These are phyloP conservation scores for Nannoperca australis DNA, from an alignment of 2,797 vertebrate species.

Conservation along the genomic window DNA sequence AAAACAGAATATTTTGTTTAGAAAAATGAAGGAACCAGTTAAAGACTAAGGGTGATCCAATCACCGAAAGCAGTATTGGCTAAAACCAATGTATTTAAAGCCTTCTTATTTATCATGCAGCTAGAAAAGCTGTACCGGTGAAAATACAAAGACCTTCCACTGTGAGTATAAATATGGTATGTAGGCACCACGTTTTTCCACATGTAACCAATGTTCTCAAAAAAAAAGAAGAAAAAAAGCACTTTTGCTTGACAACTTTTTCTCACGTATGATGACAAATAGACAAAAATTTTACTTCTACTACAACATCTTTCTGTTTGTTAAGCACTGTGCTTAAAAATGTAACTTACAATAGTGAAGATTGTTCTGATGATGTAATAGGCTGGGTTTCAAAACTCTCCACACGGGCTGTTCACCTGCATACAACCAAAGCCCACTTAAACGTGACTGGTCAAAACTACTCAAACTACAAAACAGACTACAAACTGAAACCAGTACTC, in stretches of 20 bases:
- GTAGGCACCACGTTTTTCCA: background rate
- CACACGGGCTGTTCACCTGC: too few relatives aligned
- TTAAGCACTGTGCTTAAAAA: background rate
- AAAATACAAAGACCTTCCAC: background rate
- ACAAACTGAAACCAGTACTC: too few relatives aligned
- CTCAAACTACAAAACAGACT: too few relatives aligned
- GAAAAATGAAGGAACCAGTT: background rate
- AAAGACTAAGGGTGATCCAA: too few relatives aligned
- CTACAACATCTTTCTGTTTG: background rate
- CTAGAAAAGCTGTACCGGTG: too few relatives aligned
- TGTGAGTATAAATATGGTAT: conserved; percentile 1
- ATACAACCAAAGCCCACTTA: too few relatives aligned
- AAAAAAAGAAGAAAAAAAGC: background rate
- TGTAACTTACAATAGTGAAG: background rate
- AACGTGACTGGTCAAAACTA: too few relatives aligned
- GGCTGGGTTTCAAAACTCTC: conserved; percentile 9
- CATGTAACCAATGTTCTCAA: background rate
- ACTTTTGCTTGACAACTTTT: conserved; percentile 3
- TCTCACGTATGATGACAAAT: background rate
- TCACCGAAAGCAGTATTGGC: too few relatives aligned
- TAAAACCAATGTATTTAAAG: too few relatives aligned
- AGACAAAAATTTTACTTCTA: background rate
- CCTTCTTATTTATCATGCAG: too few relatives aligned
- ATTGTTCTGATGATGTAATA: background rate
- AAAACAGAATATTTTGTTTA: background rate